phyloP scores from a whole-genome alignment of 2,888 invertebrate species.

The Pristionchus mayeri region DNA sequence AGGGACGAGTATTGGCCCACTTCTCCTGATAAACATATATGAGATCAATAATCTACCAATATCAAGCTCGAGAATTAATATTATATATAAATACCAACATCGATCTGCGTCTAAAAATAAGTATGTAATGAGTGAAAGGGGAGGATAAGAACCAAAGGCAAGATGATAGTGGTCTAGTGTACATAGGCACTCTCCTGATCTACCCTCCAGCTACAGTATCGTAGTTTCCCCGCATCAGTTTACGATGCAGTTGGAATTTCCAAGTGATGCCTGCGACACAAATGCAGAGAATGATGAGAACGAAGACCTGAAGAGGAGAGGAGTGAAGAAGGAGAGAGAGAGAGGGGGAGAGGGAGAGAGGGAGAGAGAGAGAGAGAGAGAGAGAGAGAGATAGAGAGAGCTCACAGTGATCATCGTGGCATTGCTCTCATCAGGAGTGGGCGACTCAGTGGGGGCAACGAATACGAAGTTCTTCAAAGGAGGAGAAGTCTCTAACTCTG shows the following conservation, averaged over 20 bases:
- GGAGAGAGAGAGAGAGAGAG: not conserved
- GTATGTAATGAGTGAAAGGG: not conserved
- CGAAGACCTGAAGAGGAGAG: constrained; percentile 61
- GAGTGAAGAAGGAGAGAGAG: not conserved
- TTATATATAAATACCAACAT: not conserved
- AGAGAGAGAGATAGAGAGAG: no score
- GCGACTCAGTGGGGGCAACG: constrained; percentile 70
- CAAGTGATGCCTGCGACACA: constrained; percentile 73
- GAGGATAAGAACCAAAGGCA: not conserved
- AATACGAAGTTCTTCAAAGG: constrained; percentile 66
- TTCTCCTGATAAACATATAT: not conserved
- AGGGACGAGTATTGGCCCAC: constrained; percentile 7
- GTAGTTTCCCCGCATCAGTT: constrained; percentile 76
- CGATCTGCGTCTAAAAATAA: not conserved
- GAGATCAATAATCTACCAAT: not conserved
- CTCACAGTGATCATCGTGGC: constrained; percentile 59
- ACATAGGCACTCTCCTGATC: not conserved
- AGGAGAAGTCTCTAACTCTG: not conserved
- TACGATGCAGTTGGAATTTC: constrained; percentile 74
- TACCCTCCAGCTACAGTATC: constrained; percentile 74
- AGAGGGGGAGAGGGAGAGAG: no score
- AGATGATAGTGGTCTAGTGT: not conserved
- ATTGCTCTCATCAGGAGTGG: constrained; percentile 67
- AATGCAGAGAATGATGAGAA: constrained; percentile 74
- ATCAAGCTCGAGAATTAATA: not conserved